Evolutionary conservation across 2,888 invertebrate genomes (phyloP).

Genomic region (Cheilosia variabilis): DNA sequence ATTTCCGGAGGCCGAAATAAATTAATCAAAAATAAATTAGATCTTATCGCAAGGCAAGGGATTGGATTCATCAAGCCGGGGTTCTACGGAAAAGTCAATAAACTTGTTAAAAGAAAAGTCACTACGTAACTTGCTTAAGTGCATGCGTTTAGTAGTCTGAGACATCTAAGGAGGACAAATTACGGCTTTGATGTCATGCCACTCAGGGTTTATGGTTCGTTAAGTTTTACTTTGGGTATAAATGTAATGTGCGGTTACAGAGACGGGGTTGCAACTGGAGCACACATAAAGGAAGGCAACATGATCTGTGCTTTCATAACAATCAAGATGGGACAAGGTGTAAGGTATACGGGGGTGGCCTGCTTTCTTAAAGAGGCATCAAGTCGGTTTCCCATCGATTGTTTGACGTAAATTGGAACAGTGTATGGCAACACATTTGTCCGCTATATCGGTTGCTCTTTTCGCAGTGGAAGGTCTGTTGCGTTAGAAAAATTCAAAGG

Average conservation of each 20-base stretch:
- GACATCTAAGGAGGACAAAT: slow-evolving; percentile 46
- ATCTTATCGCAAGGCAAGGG: background rate
- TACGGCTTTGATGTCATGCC: slow-evolving; percentile 67
- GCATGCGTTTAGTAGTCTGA: slow-evolving; percentile 31
- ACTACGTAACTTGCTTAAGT: slow-evolving; percentile 33
- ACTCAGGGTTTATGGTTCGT: slow-evolving; percentile 70
- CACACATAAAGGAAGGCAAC: slow-evolving; percentile 58
- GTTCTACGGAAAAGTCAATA: slow-evolving; percentile 48
- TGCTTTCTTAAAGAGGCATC: slow-evolving; percentile 48
- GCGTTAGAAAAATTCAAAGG: too few species aligned
- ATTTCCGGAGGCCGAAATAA: slow-evolving; percentile 40
- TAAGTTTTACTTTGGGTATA: slow-evolving; percentile 39
- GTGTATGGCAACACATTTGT: background rate
- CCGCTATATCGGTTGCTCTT: too few species aligned
- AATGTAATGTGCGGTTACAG: slow-evolving; percentile 12
- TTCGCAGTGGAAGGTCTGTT: too few species aligned
- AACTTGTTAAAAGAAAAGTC: slow-evolving; percentile 7
- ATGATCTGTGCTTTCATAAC: slow-evolving; percentile 65
- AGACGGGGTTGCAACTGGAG: slow-evolving; percentile 61
- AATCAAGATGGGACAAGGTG: slow-evolving; percentile 41
- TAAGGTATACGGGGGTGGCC: slow-evolving; percentile 46
- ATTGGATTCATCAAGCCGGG: background rate
- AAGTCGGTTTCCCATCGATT: slow-evolving; percentile 47
- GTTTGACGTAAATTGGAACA: slow-evolving; percentile 58
- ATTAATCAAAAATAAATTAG: slow-evolving; percentile 40